These are phyloP conservation scores for Acanthurus leucopareius DNA, from an alignment of 2,797 vertebrate genomes.

Conservation along the genomic window DNA sequence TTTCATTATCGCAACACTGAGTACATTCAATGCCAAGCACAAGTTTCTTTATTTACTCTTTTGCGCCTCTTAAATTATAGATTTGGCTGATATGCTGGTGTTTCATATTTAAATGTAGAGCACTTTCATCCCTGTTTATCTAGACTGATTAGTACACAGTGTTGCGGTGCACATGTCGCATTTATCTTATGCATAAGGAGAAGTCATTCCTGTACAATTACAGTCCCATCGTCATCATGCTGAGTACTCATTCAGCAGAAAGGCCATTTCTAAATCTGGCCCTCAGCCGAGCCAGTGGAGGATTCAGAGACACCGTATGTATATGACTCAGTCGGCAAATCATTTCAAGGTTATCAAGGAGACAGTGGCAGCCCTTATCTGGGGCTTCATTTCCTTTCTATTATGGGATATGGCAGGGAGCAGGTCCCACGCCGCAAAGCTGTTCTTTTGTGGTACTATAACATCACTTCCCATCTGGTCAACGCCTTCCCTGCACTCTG, in stretches of 20 bases:
- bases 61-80: background rate
- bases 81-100: background rate
- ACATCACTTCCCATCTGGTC: conserved; percentile 70
- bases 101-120: conserved; percentile 7
- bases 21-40: background rate
- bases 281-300: conserved; percentile 2
- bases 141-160: background rate
- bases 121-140: background rate
- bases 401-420: conserved; percentile 66
- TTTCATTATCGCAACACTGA: conserved; percentile 14
- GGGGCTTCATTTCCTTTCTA: conserved; percentile 65
- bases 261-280: conserved; percentile 26
- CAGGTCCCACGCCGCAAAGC: conserved; percentile 48
- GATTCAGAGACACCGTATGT: conserved; percentile 33
- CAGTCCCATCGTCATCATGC: background rate
- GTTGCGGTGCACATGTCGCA: background rate
- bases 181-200: background rate
- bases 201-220: background rate
- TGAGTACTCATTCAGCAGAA: conserved; percentile 15
- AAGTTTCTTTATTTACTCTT: conserved; percentile 8
- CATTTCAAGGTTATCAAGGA: conserved; percentile 70
- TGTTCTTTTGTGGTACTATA: conserved; percentile 37
- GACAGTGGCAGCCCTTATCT: conserved; percentile 63
- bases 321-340: conserved; percentile 41
- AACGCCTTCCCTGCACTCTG: conserved; percentile 33